Evolutionary conservation across 2,797 vertebrate species (phyloP), one percentile per base, ranked within the genome.

Genomic region (Pterois miles): DNA sequence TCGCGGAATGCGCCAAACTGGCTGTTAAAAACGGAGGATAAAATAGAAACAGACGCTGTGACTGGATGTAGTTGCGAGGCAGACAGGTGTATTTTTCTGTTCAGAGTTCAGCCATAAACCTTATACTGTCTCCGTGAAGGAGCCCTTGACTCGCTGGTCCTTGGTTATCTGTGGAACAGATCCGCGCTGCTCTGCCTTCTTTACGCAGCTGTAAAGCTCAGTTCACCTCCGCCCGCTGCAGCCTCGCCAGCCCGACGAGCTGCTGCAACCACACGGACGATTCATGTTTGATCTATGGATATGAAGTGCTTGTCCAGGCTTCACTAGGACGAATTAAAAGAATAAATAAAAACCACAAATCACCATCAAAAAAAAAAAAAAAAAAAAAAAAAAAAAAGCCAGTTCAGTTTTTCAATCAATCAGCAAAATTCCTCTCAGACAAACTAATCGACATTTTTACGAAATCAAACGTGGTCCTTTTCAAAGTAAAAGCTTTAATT

Each of bases 131-230:
- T 56, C 20, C 14, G 11, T 65, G 79, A 27, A 58, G 54, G 33
- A 82, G 75, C 67, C 58, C 77, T 83, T 66, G 78, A 86, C 81
- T 81, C 76, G 8, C 58, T 74, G 59, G 59, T 85, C 71, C 29
- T 72, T 38, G 57, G 5, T 29, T 65, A 40, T 73, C 62, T 66
- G 3, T 33, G 13, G 40, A 71, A 36, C 43, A 34, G 74, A 58
- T 71, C 71, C 31, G 7, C 38, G 48, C 66, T 59, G 60, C 60
- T 50, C 50, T 27, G 43, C 64, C 50, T 22, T 29, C 43, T 34
- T 11, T 54, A 1, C 5, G 75, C n/a, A 4, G 58, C 48, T 25
- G 34, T 40, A 18, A 27, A 2, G 23, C 11, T 65, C 29, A 36
- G 33, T 38, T 57, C 60, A 6, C 16, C 5, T 25, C 50, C 50